Base-by-base conservation (phyloP, 2,888 invertebrate species). In the Parnassius apollo region DNA sequence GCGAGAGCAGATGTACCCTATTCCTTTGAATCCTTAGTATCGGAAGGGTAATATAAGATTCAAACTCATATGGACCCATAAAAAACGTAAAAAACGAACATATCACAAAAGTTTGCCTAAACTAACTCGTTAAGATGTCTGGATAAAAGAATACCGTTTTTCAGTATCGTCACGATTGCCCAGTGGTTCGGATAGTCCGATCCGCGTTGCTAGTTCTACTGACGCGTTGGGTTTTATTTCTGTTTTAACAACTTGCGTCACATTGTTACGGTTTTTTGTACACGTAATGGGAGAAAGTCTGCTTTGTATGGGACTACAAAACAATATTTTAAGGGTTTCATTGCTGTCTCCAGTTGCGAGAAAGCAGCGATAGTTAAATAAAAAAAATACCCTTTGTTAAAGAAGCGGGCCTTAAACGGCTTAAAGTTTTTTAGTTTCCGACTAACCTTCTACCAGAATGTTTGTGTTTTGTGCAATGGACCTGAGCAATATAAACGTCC, bases 91-190 rank as follows among this genome's bases (percentile, higher is more conserved):
- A 82, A 85, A 87, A 88, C 13, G 49, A 49, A 80, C 82, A 86
- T 86, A 85, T 88, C 86, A 91, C 90, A 88, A 90, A 89, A 89
- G 89, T 91, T 91, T 88, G 91, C 88, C 89, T 91, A 91, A 89
- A 87, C 91, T 91, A 89, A 90, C 87, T 91, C 88, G 89, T 91
- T 91, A 90, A 84, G 90, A 91, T 91, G 86, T 86, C 85, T 88
- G 89, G 89, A 89, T 90, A 90, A 91, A 89, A 82, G 87, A 89
- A 87, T 88, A 88, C 86, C 85, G 88, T 88, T 90, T 90, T 90
- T 91, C 88, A 91, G 91, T 91, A 89, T 85, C 84, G 83, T 87
- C 85, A 88, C 85, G 91, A 86, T 86, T 85, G 89, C 83, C 88
- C 84, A 77, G 81, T 80, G 80, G 88, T 83, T 87, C 89, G 91